Evolutionary conservation across 2,888 invertebrate genomes (phyloP).

Genomic region (Embidobia sp.): DNA sequence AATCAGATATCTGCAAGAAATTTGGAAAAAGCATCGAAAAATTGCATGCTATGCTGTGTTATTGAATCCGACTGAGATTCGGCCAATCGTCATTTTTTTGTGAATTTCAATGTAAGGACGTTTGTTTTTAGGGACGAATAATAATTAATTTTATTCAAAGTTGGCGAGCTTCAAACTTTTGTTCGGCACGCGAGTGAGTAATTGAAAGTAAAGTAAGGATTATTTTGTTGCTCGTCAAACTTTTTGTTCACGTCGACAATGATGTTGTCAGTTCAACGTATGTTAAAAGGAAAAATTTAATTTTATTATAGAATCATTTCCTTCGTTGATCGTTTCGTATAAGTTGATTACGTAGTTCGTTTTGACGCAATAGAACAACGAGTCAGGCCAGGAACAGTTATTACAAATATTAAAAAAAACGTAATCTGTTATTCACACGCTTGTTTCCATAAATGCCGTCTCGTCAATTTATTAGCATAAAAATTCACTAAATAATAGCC

Average conservation of each 20-base stretch:
- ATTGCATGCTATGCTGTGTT: constrained; percentile 4
- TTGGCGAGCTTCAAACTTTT: constrained; percentile 5
- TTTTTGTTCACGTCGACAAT: too few relatives aligned
- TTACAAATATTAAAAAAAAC: too few relatives aligned
- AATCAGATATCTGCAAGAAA: background rate
- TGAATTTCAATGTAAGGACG: constrained; percentile 1
- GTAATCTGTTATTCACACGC: constrained; percentile 29
- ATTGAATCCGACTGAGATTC: background rate
- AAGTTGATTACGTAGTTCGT: too few relatives aligned
- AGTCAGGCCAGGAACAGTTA: too few relatives aligned
- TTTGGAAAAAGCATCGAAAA: background rate
- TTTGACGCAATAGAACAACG: too few relatives aligned
- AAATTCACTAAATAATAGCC: constrained; percentile 47
- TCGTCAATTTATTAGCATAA: constrained; percentile 46
- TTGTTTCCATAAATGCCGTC: constrained; percentile 26
- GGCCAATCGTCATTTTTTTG: constrained; percentile 1
- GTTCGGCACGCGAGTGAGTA: constrained; percentile 7
- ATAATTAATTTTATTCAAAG: constrained; percentile 27
- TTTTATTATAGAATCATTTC: too few relatives aligned
- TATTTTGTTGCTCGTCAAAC: too few relatives aligned
- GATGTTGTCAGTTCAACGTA: too few relatives aligned
- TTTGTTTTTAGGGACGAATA: constrained; percentile 8
- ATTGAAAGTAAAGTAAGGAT: too few relatives aligned
- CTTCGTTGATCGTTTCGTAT: too few relatives aligned
- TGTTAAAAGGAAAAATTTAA: too few relatives aligned